These are phyloP conservation scores for Patella pellucida DNA, from an alignment of 2,888 invertebrate species.

Conservation along the genomic window DNA sequence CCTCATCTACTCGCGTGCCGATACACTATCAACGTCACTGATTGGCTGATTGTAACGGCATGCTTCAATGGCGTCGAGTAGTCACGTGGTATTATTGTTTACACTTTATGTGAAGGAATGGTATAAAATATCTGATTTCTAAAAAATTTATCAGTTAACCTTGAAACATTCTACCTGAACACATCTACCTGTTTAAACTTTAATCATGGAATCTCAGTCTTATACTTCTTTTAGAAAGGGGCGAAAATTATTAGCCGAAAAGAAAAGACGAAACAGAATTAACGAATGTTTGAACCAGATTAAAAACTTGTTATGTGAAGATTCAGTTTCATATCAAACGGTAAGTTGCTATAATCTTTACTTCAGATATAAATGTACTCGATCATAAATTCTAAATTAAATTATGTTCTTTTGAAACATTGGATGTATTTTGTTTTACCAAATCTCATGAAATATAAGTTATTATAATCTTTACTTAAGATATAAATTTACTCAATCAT, in stretches of 20 bases:
- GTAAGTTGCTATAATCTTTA: too few species aligned
- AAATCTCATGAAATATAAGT: too few species aligned
- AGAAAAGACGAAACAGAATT: neutral
- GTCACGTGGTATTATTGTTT: neutral
- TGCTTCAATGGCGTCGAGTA: neutral
- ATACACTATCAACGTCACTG: neutral
- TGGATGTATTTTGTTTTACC: too few species aligned
- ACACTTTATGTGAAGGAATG: neutral
- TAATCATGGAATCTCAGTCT: neutral
- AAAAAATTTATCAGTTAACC: neutral
- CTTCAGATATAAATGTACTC: too few species aligned
- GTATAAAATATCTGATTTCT: neutral
- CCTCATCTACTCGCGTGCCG: neutral
- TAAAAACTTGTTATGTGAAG: neutral
- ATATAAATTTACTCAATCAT: too few species aligned
- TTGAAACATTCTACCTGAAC: neutral
- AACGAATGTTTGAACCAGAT: slow-evolving; percentile 8
- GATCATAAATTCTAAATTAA: too few species aligned
- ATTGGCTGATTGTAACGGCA: neutral
- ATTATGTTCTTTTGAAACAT: too few species aligned
- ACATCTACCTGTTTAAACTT: neutral
- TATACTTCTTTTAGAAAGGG: slow-evolving; percentile 5
- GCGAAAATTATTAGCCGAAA: slow-evolving; percentile 3
- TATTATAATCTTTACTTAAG: too few species aligned
- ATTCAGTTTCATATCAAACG: neutral